Evolutionary conservation across 2,888 invertebrate species (phyloP).

Genomic region (Invenusta paracnida): DNA sequence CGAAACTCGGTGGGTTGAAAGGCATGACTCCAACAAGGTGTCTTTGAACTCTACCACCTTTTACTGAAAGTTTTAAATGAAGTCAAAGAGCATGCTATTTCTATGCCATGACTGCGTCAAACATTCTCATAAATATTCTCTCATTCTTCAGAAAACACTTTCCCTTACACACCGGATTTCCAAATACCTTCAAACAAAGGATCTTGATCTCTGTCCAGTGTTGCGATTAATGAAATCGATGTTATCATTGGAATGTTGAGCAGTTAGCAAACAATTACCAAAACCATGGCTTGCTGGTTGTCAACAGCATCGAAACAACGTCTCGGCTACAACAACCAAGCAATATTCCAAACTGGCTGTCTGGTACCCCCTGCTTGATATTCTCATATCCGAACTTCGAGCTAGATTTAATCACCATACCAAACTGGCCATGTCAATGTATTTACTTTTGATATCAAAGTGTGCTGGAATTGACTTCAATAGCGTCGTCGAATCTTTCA

Average conservation of each 20-base stretch:
- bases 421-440: conserved; percentile 23
- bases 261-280: not conserved
- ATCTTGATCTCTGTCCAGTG: conserved; percentile 25
- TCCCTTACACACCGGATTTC: not conserved
- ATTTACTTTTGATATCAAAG: not conserved
- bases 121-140: not conserved
- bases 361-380: conserved; percentile 5
- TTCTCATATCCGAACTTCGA: conserved; percentile 14
- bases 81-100: not conserved
- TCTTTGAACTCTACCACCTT: conserved; percentile 4
- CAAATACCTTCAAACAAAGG: conserved; percentile 23
- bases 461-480: conserved; percentile 25
- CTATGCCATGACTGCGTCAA: conserved; percentile 6
- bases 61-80: conserved; percentile 25
- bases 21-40: not conserved
- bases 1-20: not conserved
- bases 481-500: not conserved
- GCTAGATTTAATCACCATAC: not conserved
- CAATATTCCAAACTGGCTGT: conserved; percentile 11
- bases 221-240: not conserved
- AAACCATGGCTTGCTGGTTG: not conserved
- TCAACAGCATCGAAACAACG: conserved; percentile 3
- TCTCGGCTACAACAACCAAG: conserved; percentile 8
- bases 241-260: not conserved
- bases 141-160: conserved; percentile 22